Evolutionary conservation across 2,797 vertebrate species (phyloP).

Genomic region (Eupleurogrammus muticus): DNA sequence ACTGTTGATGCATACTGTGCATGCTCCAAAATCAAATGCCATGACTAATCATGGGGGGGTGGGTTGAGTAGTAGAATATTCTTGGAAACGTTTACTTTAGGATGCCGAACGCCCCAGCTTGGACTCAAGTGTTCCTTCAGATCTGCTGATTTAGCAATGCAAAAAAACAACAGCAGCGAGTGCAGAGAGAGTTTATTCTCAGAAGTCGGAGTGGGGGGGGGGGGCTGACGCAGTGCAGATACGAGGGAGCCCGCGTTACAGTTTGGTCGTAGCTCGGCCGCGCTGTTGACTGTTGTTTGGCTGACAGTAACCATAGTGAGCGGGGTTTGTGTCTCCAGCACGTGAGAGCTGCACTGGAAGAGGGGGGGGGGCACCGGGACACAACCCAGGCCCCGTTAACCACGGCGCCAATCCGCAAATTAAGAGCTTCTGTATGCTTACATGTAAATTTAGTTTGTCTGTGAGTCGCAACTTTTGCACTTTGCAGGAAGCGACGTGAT

Average conservation of each 20-base stretch:
- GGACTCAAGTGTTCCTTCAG: constrained; percentile 63
- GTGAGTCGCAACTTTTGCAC: constrained; percentile 17
- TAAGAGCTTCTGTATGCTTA: constrained; percentile 28
- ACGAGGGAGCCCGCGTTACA: constrained; percentile 42
- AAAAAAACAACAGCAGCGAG: constrained; percentile 57
- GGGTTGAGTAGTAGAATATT: constrained; percentile 37
- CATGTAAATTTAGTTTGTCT: constrained; percentile 21
- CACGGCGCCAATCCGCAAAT: constrained; percentile 32
- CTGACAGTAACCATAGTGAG: constrained; percentile 75
- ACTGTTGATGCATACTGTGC: constrained; percentile 28
- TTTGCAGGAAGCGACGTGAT: neutral
- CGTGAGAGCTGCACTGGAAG: constrained; percentile 56
- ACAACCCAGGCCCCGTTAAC: constrained; percentile 51
- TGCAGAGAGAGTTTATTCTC: constrained; percentile 34
- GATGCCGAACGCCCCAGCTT: constrained; percentile 51
- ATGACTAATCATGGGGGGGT: constrained; percentile 16
- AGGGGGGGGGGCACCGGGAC: constrained; percentile 57
- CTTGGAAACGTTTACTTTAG: constrained; percentile 72
- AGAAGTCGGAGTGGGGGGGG: constrained; percentile 24
- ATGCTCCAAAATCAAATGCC: constrained; percentile 36
- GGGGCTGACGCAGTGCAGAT: constrained; percentile 68
- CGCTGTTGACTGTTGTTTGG: constrained; percentile 80
- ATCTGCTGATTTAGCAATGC: constrained; percentile 70
- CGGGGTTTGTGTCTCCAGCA: constrained; percentile 63
- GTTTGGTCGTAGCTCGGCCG: constrained; percentile 47